phyloP scores from a whole-genome alignment of 1,140 invertebrate genomes.

The Drosophila pallidifrons region DNA sequence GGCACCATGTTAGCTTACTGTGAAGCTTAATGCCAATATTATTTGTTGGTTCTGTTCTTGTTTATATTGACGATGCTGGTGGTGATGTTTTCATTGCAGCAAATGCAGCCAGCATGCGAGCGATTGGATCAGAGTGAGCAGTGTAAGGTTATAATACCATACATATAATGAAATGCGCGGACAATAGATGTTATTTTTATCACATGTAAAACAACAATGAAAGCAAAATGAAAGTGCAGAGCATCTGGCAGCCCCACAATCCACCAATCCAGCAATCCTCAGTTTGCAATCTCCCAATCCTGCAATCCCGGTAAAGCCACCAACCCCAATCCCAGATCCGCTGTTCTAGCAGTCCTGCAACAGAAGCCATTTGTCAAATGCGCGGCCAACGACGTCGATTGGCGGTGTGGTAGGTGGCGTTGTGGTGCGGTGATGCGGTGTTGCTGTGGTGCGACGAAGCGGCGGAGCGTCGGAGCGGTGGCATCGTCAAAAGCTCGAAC shows the following conservation, averaged over 20 bases:
- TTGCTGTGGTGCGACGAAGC: background rate
- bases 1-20: conserved; percentile 1
- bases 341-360: conserved; percentile 57
- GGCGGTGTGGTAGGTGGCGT: conserved; percentile 12
- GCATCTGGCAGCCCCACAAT: conserved; percentile 51
- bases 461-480: conserved; percentile 6
- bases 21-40: conserved; percentile 36
- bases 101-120: conserved; percentile 30
- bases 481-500: conserved; percentile 67
- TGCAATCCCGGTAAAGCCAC: conserved; percentile 53
- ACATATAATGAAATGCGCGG: conserved; percentile 52
- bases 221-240: conserved; percentile 50
- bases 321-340: conserved; percentile 49
- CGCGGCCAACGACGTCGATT: conserved; percentile 49
- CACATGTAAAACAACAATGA: conserved; percentile 71
- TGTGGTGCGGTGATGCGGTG: background rate
- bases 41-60: conserved; percentile 22
- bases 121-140: background rate
- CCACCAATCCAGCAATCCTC: conserved; percentile 58
- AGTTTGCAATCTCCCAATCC: conserved; percentile 43
- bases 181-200: conserved; percentile 80
- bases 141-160: conserved; percentile 60
- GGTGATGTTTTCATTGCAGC: conserved; percentile 40
- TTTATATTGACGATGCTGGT: conserved; percentile 19
- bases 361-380: conserved; percentile 82